These are phyloP conservation scores for Megathymus violae DNA, from an alignment of 1,140 invertebrate species.

Conservation along the genomic window DNA sequence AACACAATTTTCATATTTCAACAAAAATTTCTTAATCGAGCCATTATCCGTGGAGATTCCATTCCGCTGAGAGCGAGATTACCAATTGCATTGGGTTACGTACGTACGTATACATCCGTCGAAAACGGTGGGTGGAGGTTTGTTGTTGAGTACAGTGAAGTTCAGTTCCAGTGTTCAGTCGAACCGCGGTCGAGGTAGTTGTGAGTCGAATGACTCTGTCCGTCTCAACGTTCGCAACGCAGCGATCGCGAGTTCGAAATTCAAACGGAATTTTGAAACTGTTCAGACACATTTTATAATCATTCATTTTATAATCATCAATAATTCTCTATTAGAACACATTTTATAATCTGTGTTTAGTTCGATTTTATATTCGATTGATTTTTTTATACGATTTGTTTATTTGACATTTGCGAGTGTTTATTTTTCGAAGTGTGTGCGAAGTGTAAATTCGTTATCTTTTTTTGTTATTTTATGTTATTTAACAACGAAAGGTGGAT, in stretches of 20 bases:
- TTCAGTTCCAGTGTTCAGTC: conserved; percentile 22
- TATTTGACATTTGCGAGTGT: conserved; percentile 6
- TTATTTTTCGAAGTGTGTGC: conserved; percentile 26
- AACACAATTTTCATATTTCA: neutral
- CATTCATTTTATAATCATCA: too few species aligned
- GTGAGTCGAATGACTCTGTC: neutral
- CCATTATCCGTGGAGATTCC: conserved; percentile 27
- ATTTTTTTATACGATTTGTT: conserved; percentile 5
- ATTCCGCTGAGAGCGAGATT: conserved; percentile 27
- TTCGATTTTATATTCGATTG: neutral
- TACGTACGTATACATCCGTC: conserved; percentile 27
- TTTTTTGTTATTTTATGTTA: conserved; percentile 15
- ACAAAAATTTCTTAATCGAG: conserved; percentile 18
- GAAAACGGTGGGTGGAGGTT: conserved; percentile 24
- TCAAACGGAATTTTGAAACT: neutral
- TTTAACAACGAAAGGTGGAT: conserved; percentile 12
- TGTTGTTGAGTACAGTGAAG: conserved; percentile 8
- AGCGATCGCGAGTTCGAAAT: conserved; percentile 15
- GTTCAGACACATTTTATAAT: too few species aligned
- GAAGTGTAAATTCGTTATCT: conserved; percentile 18
- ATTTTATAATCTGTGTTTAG: neutral
- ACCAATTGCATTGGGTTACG: conserved; percentile 28
- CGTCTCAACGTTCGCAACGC: neutral
- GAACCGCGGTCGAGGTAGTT: conserved; percentile 1
- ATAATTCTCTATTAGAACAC: too few species aligned